Evolutionary conservation across 2,797 vertebrate species (phyloP).

Genomic region (Cuculus canorus): DNA sequence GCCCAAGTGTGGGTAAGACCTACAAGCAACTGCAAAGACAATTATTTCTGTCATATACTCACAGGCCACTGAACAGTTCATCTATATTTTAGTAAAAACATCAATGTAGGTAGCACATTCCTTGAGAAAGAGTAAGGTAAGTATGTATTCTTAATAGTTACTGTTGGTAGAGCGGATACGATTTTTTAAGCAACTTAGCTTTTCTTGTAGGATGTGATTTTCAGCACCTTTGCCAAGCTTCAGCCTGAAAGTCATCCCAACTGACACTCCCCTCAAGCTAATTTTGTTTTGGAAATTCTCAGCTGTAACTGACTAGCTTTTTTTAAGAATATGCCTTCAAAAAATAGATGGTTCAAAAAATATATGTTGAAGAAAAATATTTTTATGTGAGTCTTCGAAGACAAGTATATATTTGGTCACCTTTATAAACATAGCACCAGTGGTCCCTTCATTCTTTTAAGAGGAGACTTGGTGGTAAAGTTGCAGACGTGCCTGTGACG

Average conservation of each 20-base stretch:
- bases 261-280: background rate
- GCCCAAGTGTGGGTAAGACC: background rate
- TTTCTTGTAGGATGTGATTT: background rate
- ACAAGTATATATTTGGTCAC: background rate
- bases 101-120: background rate
- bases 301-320: background rate
- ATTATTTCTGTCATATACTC: background rate
- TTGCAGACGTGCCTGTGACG: background rate
- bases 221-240: background rate
- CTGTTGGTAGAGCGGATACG: background rate
- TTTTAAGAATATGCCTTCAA: background rate
- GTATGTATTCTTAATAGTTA: background rate
- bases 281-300: background rate
- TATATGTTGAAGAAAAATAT: background rate
- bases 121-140: background rate
- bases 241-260: background rate
- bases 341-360: background rate
- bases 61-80: background rate
- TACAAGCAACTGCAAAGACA: background rate
- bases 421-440: background rate
- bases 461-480: background rate
- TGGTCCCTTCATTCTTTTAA: background rate
- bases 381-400: background rate
- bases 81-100: background rate
- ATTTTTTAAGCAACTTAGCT: background rate